These are phyloP conservation scores for Meghimatium bilineatum DNA, from an alignment of 2,888 invertebrate species.

Conservation along the genomic window DNA sequence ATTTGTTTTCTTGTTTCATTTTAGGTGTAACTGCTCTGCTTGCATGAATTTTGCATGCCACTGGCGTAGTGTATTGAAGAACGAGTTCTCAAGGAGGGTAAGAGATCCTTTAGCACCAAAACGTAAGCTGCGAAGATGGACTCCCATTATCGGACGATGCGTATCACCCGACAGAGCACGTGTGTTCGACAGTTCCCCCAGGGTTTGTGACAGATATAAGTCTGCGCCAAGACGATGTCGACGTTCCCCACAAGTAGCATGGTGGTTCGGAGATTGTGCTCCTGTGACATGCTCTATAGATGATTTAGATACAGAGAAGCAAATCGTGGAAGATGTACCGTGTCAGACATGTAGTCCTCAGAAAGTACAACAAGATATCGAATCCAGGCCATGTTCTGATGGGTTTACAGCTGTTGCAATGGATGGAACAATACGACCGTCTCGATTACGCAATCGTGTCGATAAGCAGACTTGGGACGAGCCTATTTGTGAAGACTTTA, in stretches of 20 bases:
- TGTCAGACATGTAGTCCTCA: background rate
- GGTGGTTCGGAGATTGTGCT: constrained; percentile 28
- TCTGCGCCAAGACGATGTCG: background rate
- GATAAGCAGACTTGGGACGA: background rate
- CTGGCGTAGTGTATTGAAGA: constrained; percentile 15
- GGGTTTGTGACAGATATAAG: background rate
- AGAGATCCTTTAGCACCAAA: background rate
- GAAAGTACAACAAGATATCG: background rate
- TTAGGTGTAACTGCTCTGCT: constrained; percentile 33
- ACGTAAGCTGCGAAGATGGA: background rate
- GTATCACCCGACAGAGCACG: background rate
- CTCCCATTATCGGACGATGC: background rate
- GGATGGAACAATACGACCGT: constrained; percentile 28
- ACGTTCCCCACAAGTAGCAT: constrained; percentile 19
- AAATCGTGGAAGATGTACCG: background rate
- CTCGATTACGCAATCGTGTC: background rate
- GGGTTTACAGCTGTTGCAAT: constrained; percentile 25
- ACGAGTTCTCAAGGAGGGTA: background rate
- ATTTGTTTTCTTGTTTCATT: background rate
- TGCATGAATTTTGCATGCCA: constrained; percentile 41
- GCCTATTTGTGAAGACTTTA: background rate
- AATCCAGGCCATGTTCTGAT: background rate
- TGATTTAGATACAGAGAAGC: background rate
- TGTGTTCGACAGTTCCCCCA: too few relatives aligned
- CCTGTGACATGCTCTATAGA: background rate